Conservation (phyloP, 2,888 invertebrate species). For the Ecdyonurus torrentis region DNA sequence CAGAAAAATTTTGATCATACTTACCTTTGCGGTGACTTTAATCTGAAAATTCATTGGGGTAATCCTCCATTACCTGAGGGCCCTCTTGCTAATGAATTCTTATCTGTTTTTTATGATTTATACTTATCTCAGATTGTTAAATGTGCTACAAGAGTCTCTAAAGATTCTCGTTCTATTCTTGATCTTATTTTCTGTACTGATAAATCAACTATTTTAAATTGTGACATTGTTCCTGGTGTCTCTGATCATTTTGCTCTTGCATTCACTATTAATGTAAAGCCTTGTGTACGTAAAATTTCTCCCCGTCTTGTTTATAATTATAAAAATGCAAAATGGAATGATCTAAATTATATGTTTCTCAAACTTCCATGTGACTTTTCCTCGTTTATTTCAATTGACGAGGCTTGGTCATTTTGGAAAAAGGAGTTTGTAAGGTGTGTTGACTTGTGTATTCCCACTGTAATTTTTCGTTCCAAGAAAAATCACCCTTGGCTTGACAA, state of each 20-base stretch:
- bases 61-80: neutral
- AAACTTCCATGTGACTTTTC: neutral
- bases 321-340: neutral
- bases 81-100: neutral
- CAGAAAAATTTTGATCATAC: neutral
- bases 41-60: neutral
- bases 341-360: neutral
- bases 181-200: neutral
- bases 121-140: neutral
- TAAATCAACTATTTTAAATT: neutral
- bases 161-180: neutral
- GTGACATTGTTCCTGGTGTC: neutral
- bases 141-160: neutral
- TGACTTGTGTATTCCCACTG: neutral
- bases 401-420: neutral
- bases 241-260: neutral
- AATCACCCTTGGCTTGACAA: neutral
- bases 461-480: neutral
- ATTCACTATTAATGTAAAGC: neutral
- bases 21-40: neutral
- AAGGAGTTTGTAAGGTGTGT: neutral
- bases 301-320: neutral
- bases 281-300: neutral
- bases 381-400: neutral
- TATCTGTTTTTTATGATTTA: neutral